Conservation (phyloP, 64 coral and sea anemone genomes). For the Montipora efflorescens region DNA sequence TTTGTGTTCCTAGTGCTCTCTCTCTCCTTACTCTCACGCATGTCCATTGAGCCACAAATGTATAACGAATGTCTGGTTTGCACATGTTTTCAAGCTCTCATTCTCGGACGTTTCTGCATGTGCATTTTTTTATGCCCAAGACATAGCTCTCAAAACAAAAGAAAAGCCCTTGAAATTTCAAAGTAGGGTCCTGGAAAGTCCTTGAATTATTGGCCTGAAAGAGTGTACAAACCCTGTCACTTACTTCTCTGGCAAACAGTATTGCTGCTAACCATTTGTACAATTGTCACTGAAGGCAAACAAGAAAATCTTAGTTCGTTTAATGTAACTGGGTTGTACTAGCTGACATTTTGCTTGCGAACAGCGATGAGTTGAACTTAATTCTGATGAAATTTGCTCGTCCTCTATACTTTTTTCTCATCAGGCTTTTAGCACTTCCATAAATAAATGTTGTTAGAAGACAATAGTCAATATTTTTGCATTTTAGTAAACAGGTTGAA, state of each 20-base stretch:
- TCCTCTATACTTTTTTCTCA: too few relatives aligned
- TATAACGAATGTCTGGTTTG: constrained; percentile 26
- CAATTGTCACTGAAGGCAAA: constrained; percentile 1
- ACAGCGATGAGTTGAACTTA: too few relatives aligned
- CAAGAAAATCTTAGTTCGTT: background rate
- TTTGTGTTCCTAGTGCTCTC: constrained; percentile 28
- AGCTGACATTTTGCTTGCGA: too few relatives aligned
- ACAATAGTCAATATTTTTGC: too few relatives aligned
- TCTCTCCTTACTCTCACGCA: constrained; percentile 6
- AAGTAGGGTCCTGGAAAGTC: constrained; percentile 25
- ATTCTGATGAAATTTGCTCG: too few relatives aligned
- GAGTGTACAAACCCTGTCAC: background rate
- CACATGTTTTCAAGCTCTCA: constrained; percentile 20
- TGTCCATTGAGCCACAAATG: constrained; percentile 11
- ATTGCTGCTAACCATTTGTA: constrained; percentile 16
- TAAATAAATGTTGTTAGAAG: too few relatives aligned
- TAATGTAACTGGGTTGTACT: too few relatives aligned
- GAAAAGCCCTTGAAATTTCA: constrained; percentile 33
- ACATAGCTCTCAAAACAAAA: constrained; percentile 17
- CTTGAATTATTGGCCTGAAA: background rate
- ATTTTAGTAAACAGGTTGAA: too few relatives aligned
- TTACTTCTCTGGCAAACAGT: constrained; percentile 6
- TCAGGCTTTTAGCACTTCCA: too few relatives aligned
- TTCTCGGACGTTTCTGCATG: constrained; percentile 6
- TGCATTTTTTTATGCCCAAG: background rate